A percentile compares a stretch with the other conserved stretches of the same genome.
These are phyloP conservation scores for Numida meleagris DNA, from an alignment of 2,113 vertebrate species.

Conservation along the genomic window DNA sequence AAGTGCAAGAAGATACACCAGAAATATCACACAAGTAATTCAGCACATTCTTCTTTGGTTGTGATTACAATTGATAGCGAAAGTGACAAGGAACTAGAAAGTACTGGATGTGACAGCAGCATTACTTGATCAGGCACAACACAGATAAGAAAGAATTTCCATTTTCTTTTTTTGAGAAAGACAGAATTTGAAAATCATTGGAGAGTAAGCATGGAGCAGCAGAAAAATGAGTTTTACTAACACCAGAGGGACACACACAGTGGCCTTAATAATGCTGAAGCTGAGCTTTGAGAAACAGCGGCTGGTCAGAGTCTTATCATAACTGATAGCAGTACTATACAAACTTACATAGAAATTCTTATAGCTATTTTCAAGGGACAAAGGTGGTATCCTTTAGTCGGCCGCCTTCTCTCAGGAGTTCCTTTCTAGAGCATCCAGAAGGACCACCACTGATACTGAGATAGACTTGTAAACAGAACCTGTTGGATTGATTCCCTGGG, in stretches of 20 bases:
- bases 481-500: neutral
- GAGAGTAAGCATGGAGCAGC: conserved; percentile 13
- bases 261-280: conserved; percentile 26
- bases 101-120: neutral
- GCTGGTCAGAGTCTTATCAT: conserved; percentile 4
- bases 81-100: conserved; percentile 70
- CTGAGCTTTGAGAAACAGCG: neutral
- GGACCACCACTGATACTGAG: conserved; percentile 29
- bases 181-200: conserved; percentile 48
- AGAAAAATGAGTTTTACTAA: conserved; percentile 1
- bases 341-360: neutral
- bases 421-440: conserved; percentile 3
- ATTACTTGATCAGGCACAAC: neutral
- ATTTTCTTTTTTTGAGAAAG: neutral
- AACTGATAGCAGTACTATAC: neutral
- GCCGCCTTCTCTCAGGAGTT: neutral
- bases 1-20: conserved; percentile 85
- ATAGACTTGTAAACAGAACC: conserved; percentile 16
- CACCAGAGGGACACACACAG: neutral
- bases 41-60: conserved; percentile 52
- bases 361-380: neutral
- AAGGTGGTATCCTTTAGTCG: neutral
- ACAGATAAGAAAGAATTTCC: neutral
- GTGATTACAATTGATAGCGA: conserved; percentile 85
- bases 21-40: conserved; percentile 62